phyloP scores from a whole-genome alignment of 2,113 vertebrate species.

The Caloenas nicobarica region DNA sequence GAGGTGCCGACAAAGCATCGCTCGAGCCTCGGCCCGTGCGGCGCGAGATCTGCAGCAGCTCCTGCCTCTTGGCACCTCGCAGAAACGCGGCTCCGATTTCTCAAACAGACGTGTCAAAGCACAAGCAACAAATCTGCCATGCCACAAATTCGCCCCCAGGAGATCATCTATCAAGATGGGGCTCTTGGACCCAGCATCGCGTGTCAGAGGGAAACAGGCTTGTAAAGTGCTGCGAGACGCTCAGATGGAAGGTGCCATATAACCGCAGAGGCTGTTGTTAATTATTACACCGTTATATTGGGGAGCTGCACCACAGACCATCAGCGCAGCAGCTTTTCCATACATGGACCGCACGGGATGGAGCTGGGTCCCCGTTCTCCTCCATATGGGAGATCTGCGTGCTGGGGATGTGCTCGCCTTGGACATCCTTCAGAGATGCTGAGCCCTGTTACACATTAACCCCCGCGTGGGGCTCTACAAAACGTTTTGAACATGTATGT shows the following conservation, averaged over 20 bases:
- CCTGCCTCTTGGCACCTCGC: not conserved
- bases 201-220: not conserved
- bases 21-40: not conserved
- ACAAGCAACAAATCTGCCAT: not conserved
- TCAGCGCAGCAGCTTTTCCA: not conserved
- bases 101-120: not conserved
- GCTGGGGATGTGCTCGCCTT: conserved; percentile 7
- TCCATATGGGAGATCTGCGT: not conserved
- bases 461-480: not conserved
- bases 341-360: not conserved
- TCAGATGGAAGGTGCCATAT: not conserved
- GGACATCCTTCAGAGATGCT: conserved; percentile 15
- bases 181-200: not conserved
- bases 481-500: not conserved
- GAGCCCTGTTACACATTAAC: conserved; percentile 1
- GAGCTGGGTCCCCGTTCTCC: not conserved
- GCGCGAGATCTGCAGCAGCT: not conserved
- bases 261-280: conserved; percentile 30
- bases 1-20: not conserved
- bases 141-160: conserved; percentile 7
- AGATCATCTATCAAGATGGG: not conserved
- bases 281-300: not conserved
- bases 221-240: not conserved
- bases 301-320: not conserved
- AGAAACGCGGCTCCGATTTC: not conserved